Conservation (phyloP, 2,113 vertebrate species). For the cat (Felis catus) region DNA sequence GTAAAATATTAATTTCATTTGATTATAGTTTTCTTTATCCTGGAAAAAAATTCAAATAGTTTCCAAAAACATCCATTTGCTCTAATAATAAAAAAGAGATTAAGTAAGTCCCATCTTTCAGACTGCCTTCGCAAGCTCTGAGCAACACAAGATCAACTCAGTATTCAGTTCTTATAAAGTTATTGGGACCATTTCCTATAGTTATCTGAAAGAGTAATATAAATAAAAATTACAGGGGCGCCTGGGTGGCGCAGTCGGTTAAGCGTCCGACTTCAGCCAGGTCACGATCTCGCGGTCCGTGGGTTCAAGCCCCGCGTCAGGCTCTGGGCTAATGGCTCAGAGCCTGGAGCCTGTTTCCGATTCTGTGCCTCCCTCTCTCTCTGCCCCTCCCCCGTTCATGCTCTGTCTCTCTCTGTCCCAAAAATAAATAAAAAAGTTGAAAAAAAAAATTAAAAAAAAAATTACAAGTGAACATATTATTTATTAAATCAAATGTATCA, state of each 20-base stretch:
- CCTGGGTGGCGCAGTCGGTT: too few relatives aligned
- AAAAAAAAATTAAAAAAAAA: slow-evolving; percentile 20
- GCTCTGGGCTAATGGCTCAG: too few relatives aligned
- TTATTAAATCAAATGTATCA: neutral
- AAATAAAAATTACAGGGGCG: slow-evolving; percentile 27
- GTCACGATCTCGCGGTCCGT: too few relatives aligned
- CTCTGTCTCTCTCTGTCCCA: too few relatives aligned
- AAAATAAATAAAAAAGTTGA: too few relatives aligned
- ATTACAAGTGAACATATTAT: neutral
- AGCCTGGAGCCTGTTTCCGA: too few relatives aligned
- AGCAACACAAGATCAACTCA: neutral
- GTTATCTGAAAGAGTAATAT: slow-evolving; percentile 18
- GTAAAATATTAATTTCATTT: slow-evolving; percentile 31
- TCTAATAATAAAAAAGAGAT: slow-evolving; percentile 6
- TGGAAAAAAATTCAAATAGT: neutral
- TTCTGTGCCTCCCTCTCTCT: too few relatives aligned
- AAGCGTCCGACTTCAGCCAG: too few relatives aligned
- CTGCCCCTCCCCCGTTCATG: too few relatives aligned
- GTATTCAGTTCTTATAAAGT: neutral
- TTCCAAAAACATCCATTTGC: slow-evolving; percentile 23
- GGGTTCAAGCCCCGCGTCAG: too few relatives aligned
- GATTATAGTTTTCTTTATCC: neutral
- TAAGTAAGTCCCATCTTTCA: neutral
- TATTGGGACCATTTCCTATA: neutral
- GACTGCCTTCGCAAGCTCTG: neutral